Conservation (phyloP, 1,140 invertebrate genomes). For the Trachymyrmex septentrionalis region DNA sequence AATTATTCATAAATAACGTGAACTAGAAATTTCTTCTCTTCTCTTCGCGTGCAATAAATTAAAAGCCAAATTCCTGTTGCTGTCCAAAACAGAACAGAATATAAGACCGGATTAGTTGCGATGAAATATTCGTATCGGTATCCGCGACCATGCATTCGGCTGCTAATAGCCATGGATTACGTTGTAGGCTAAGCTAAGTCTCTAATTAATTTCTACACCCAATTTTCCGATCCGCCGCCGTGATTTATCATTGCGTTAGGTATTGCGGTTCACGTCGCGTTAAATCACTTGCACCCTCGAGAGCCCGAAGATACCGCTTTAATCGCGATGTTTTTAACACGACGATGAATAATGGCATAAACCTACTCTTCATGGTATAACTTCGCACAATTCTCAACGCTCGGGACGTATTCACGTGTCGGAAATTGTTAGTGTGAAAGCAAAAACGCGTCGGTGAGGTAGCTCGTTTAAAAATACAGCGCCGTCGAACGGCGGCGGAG, state of each 20-base stretch:
- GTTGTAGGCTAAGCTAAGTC: slow-evolving; percentile 35
- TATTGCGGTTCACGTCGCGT: not conserved
- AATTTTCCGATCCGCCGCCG: slow-evolving; percentile 35
- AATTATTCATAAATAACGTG: not conserved
- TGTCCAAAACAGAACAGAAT: not conserved
- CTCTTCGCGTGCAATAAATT: slow-evolving; percentile 7
- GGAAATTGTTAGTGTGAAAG: slow-evolving; percentile 49
- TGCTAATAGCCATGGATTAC: slow-evolving; percentile 54
- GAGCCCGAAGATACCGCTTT: too few species aligned
- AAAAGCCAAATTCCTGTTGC: slow-evolving; percentile 6
- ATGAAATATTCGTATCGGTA: slow-evolving; percentile 58
- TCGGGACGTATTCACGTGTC: not conserved
- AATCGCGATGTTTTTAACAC: slow-evolving; percentile 33
- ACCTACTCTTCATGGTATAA: not conserved
- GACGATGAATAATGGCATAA: not conserved
- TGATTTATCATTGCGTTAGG: slow-evolving; percentile 31
- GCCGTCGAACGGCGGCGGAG: not conserved
- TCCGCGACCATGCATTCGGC: slow-evolving; percentile 11
- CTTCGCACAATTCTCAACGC: not conserved
- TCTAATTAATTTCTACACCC: slow-evolving; percentile 51
- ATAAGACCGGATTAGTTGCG: slow-evolving; percentile 32
- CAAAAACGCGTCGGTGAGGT: slow-evolving; percentile 64
- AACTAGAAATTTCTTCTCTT: not conserved
- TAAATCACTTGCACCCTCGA: not conserved
- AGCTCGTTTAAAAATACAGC: slow-evolving; percentile 72